Conservation (phyloP, 2,888 invertebrate species). For the Leptopilina drosophilae region DNA sequence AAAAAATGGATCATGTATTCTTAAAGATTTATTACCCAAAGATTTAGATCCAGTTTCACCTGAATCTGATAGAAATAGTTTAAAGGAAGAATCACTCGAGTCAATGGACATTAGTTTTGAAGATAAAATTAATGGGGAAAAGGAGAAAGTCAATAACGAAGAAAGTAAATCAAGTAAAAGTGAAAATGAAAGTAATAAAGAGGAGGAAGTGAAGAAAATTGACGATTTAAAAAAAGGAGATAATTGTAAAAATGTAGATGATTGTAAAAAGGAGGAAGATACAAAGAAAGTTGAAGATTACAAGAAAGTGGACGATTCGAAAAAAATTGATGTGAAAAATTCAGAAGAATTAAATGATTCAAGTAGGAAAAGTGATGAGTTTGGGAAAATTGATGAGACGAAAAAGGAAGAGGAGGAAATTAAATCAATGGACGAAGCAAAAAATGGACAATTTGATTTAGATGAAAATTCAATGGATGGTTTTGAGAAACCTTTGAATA, state of each 20-base stretch:
- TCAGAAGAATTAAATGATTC: too few relatives aligned
- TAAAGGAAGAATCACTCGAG: slow-evolving; percentile 73
- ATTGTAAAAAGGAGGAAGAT: slow-evolving; percentile 59
- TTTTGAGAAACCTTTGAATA: slow-evolving; percentile 37
- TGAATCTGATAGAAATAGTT: slow-evolving; percentile 84
- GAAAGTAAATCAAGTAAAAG: slow-evolving; percentile 51
- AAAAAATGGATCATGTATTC: slow-evolving; percentile 69
- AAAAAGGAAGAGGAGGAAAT: slow-evolving; percentile 43
- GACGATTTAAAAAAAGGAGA: not conserved
- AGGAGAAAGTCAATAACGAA: slow-evolving; percentile 44
- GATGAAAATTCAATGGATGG: slow-evolving; percentile 59
- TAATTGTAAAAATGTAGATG: slow-evolving; percentile 55
- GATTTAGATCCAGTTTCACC: slow-evolving; percentile 91
- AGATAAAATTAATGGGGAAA: slow-evolving; percentile 52
- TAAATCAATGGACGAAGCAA: slow-evolving; percentile 49
- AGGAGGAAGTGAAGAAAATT: slow-evolving; percentile 50
- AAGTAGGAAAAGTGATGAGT: slow-evolving; percentile 1
- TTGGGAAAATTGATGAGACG: slow-evolving; percentile 24
- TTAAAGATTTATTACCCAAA: slow-evolving; percentile 83
- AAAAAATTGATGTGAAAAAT: too few relatives aligned
- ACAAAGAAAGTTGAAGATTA: slow-evolving; percentile 41
- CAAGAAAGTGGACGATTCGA: not conserved
- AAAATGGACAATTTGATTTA: slow-evolving; percentile 79
- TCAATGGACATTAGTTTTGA: slow-evolving; percentile 66
- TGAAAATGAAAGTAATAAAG: not conserved